Base-by-base conservation (phyloP, 2,113 vertebrate genomes). In the Otis tarda region DNA sequence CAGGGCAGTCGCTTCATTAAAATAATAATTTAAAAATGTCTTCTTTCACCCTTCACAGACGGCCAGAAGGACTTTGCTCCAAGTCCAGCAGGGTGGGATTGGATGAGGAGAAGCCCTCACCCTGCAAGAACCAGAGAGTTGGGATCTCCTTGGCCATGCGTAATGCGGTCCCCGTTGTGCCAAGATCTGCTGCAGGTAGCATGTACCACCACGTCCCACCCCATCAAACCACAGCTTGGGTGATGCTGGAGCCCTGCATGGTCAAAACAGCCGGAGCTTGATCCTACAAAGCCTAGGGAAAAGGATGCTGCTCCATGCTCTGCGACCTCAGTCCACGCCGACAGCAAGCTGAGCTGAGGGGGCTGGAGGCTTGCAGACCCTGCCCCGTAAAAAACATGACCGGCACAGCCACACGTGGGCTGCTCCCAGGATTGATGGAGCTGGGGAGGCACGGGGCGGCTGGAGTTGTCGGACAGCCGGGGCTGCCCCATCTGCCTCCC, bases 361-460 rank as follows among this genome's bases (percentile, higher is more conserved):
- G 14, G 24, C 49, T 56, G 67, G 27, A 61, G n/a, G 27, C 11
- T 53, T 63, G n/a, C 70, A 81, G 87, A 25, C 19, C 57, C 30
- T 89, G 75, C 49, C 71, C 71, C 56, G 15, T 61, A 50, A 39
- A 20, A 64, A 24, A 41, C 2, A 43, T 50, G 61, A 14, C 10
- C 7, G 69, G 14, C 21, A 80, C 24, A 45, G 50, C 37, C 2
- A 0, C 21, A 31, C 1, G 2, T 52, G 35, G 67, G 57, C 31
- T 69, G 71, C 13, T 71, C 15, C 45, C 49, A 25, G 61, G 84
- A 27, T 4, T 27, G 53, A 53, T 64, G 57, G 69, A 33, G 35
- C 59, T 67, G 78, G 35, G 76, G 56, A 2, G 9, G 14, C 37
- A 43, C n/a, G 60, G 74, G 28, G 4, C 3, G 22, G 59, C 8